Evolutionary conservation across 2,113 vertebrate genomes (phyloP), one percentile per base, ranked within the genome.

Genomic region (Cyprinus carpio): DNA sequence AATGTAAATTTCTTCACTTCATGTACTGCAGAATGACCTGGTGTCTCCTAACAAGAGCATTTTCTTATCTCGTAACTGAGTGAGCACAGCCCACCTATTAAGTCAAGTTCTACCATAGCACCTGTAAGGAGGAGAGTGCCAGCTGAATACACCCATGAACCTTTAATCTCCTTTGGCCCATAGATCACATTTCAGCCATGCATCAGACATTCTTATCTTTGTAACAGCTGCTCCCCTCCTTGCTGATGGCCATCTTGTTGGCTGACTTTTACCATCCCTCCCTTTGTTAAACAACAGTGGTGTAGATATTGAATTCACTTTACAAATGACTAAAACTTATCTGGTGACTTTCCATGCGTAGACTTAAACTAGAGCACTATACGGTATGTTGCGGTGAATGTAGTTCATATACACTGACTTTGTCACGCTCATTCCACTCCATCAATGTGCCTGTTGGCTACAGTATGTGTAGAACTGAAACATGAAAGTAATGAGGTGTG

Each of bases 101-200:
- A 40, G 34, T 85, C 60, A 56, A 79, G 29, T 18, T 78, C 49
- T 72, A 51, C 18, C 40, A 81, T 16, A 46, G 78, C 78, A 81
- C 60, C 78, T 74, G 34, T 80, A 65, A 71, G 72, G 58, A 65
- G 46, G 56, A 31, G 65, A 75, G 81, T 64, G 40, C 46, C 46
- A 85, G 75, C 49, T 80, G 78, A 81, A 85, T 62, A 82, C 40
- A 62, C 37, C 69, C 79, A 78, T 85, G 82, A 83, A 85, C 16
- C 40, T 11, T 85, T 79, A 62, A 77, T 72, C n/a, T 78, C 78
- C 34, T 71, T 71, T 46, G 69, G 71, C 4, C 64, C 51, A 85
- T 67, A 75, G 34, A 85, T 85, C 81, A 80, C 56, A 67, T 62
- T 62, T 75, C 74, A 81, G 78, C 54, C 75, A 83, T 79, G 84